phyloP scores from a whole-genome alignment of 1,140 invertebrate species.

The Colletes gigas region DNA sequence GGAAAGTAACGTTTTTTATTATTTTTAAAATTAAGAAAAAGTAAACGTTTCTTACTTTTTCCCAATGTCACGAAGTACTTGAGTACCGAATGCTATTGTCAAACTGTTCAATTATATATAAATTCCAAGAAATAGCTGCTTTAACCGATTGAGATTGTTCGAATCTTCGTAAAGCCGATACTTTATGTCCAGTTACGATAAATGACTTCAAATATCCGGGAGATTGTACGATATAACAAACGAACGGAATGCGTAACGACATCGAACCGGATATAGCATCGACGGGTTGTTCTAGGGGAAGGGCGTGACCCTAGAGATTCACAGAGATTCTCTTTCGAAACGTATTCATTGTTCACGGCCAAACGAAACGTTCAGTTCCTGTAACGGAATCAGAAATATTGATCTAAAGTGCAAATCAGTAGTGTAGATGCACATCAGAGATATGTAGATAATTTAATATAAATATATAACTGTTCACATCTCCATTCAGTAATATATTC shows the following conservation, averaged over 20 bases:
- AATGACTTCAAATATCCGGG: not conserved
- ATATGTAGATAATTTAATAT: not conserved
- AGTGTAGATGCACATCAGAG: no score
- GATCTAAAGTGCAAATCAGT: no score
- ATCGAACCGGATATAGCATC: not conserved
- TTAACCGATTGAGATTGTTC: not conserved
- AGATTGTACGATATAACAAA: slow-evolving; percentile 12
- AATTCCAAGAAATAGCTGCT: not conserved
- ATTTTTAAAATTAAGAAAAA: no score
- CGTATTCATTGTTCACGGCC: not conserved
- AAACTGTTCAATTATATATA: no score
- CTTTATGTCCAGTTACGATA: not conserved
- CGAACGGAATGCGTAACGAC: not conserved
- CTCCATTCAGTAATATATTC: no score
- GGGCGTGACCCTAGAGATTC: slow-evolving; percentile 1
- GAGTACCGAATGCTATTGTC: no score
- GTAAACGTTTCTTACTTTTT: no score
- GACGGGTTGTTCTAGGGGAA: not conserved
- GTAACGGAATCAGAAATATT: not conserved
- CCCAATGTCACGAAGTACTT: no score
- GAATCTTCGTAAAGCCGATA: not conserved
- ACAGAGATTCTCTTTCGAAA: not conserved
- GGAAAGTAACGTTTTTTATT: no score
- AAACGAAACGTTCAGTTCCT: slow-evolving; percentile 15
- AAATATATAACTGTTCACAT: no score